phyloP scores from a whole-genome alignment of 2,797 vertebrate genomes.

The Gorsachius magnificus region DNA sequence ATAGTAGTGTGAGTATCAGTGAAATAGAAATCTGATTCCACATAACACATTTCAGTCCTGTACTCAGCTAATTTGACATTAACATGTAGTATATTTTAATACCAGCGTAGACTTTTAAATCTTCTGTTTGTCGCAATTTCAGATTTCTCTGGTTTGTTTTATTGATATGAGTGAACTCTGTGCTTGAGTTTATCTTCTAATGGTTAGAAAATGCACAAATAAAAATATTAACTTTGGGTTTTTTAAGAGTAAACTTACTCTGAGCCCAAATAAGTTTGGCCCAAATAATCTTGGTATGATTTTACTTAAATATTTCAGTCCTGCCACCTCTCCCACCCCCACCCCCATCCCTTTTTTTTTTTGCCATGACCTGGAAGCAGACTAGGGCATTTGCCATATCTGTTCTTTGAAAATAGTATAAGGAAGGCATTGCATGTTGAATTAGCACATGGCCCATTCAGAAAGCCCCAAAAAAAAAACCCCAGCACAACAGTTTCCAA shows the following conservation, averaged over 20 bases:
- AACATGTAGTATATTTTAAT: background rate
- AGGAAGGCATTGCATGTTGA: fast-evolving
- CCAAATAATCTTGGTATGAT: background rate
- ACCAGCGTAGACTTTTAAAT: background rate
- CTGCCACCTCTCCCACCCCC: background rate
- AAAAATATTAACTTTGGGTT: background rate
- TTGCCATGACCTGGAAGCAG: fast-evolving
- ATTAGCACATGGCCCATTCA: fast-evolving
- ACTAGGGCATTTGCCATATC: background rate
- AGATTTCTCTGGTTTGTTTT: background rate
- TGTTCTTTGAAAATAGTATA: background rate
- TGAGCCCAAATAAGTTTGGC: background rate
- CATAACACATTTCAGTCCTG: background rate
- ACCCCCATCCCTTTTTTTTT: too few relatives aligned
- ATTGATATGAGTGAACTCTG: fast-evolving
- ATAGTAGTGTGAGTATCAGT: fast-evolving
- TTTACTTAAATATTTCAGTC: background rate
- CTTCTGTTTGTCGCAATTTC: background rate
- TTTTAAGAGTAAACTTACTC: background rate
- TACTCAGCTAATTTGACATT: background rate
- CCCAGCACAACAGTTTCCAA: fast-evolving
- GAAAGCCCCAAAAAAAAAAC: background rate
- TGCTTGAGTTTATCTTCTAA: background rate
- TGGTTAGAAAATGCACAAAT: background rate
- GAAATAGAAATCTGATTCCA: background rate